Evolutionary conservation across 30 jellyfish, hydroid and myxozoan genomes (phyloP), one percentile per base, ranked within the genome.

Genomic region (Cassiopea xamachana): DNA sequence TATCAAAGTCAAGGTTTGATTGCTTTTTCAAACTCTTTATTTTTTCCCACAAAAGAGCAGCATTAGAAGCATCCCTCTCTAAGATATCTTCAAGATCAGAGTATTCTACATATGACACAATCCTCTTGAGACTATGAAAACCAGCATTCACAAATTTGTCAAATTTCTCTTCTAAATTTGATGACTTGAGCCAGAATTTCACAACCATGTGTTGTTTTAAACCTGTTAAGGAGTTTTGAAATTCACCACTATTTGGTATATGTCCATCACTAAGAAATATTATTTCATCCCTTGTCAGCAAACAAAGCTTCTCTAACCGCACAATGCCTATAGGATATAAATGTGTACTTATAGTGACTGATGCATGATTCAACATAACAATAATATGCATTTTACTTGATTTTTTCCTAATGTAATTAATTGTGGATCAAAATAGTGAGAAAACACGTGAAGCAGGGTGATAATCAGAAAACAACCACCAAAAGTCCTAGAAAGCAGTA

Each of bases 221-320:
- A 48, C 50, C 47, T 47, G 45, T 74, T 71, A 88, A 50, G 45
- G 61, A 51, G 5, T 69, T 59, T 17, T 1, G 74, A 9, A 88
- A 39, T 14, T 27, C 69, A 3, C 9, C 50, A 48, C 60, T 69
- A 8, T 58, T 10, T 44, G 79, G 15, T 15, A 46, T 46, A 12
- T 17, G 17, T 59, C 81, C 88, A 62, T 79, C 71, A 59, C 90
- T 69, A 10, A 78, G 82, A 68, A 44, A 88, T 51, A 3, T 55
- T 19, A 88, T 19, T 49, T 88, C 90, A 88, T 88, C 95, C 8
- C n/a, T 81, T 45, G 90, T 68, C 60, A 88, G 87, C 71, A 88
- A 17, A 74, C 81, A 62, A 17, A 88, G 79, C 44, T 88, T 43
- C 55, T 82, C 90, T 19, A 88, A 79, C 17, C 69, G 18, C 16